Evolutionary conservation across 1,140 invertebrate species (phyloP), one percentile per base, ranked within the genome.

Genomic region (Trachelipus rathkii): DNA sequence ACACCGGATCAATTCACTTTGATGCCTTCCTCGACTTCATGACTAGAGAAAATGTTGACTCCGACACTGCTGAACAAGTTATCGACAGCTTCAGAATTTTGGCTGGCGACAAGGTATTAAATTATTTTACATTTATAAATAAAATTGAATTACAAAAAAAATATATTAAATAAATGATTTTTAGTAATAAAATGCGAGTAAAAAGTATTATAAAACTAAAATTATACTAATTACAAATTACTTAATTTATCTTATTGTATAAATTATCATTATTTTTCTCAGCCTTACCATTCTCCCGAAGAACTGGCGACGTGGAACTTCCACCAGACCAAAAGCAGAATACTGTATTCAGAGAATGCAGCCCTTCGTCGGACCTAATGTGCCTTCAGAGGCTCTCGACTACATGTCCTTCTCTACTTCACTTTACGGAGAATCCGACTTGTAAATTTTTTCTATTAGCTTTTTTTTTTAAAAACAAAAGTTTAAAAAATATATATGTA

Each of bases 21-120:
- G 97, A 99, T 84, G 93, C 97, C 73, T 99, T 99, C 94, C 89
- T 99, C 79, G 97, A 99, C 88, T 99, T 99, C 85, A 99, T 99
- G 97, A 99, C 97, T 2, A 89, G 96, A 83, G 97, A 99, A 87
- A 96, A 94, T 73, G 97, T 96, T 71, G 97, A 99, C 85, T 96
- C 87, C 45, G 89, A 90, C 82, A 89, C 89, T 71, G 89, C 89
- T 75, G 89, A 90, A 83, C 85, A 85, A 82, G 95, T 99, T 83
- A 99, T 99, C 85, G 96, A 99, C 87, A 99, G 97, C 83, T 99
- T 99, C 90, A 95, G 96, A 88, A 98, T 99, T 85, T 89, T 99
- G 83, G 97, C 97, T 84, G 95, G 91, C 82, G 97, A 99, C 84
- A 98, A 99, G 95, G 96, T 98, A 88, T 82, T 81, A 15, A 23